These are phyloP conservation scores for Vombatus ursinus DNA, from an alignment of 2,113 vertebrate genomes.

Conservation along the genomic window DNA sequence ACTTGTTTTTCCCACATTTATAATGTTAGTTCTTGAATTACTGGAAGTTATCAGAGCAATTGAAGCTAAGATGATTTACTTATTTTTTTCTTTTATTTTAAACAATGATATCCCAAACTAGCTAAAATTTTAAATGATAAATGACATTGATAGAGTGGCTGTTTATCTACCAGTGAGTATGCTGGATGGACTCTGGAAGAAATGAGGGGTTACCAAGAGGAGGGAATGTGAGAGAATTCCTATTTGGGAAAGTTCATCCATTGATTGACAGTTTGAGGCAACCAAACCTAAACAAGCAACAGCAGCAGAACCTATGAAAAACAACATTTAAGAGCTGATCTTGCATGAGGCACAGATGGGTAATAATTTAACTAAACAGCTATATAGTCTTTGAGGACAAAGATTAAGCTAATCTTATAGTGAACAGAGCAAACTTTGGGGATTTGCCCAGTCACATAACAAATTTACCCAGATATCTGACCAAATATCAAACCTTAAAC, in stretches of 20 bases:
- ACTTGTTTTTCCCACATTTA: constrained; percentile 64
- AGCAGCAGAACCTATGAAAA: constrained; percentile 23
- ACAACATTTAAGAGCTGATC: neutral
- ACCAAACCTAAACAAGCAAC: neutral
- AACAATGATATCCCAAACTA: constrained; percentile 36
- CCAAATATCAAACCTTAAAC: neutral
- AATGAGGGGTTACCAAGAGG: neutral
- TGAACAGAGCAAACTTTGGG: neutral
- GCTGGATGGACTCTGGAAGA: neutral
- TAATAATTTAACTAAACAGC: constrained; percentile 3
- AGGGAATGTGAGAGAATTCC: neutral
- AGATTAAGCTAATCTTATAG: constrained; percentile 18
- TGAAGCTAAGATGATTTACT: constrained; percentile 50
- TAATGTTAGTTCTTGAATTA: constrained; percentile 57
- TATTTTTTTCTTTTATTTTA: constrained; percentile 34
- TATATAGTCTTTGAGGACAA: constrained; percentile 5
- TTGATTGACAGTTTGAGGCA: neutral
- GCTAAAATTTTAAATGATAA: constrained; percentile 11
- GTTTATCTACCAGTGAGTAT: neutral
- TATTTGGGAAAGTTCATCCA: neutral
- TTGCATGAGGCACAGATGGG: neutral
- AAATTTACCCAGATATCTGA: neutral
- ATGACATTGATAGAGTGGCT: neutral
- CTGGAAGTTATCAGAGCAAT: constrained; percentile 44
- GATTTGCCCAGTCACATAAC: neutral